Base-by-base conservation (phyloP, 2,113 vertebrate species). In the Brachyhypopomus occidentalis region DNA sequence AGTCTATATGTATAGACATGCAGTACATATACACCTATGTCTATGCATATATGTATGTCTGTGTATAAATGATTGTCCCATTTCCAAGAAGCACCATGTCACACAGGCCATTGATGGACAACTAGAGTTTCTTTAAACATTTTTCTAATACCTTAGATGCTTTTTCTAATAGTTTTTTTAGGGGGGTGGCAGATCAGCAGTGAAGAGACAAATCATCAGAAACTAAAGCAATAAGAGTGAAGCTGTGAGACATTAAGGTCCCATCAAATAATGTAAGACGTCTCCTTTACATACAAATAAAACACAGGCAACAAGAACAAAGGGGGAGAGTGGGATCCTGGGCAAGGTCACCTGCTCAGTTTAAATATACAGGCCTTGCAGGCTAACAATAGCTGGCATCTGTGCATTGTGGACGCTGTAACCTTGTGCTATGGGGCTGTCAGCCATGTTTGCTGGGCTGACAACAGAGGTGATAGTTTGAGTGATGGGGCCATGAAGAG, bases 341-440 rank as follows among this genome's bases (percentile, higher is more conserved):
- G 22, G 36, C 27, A 73, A 34, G 60, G 77, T 75, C 78, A 77
- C 80, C 75, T 80, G 77, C 56, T 86, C 84, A 85, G 86, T 87
- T 86, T 78, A 91, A 89, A 88, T 84, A 87, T 78, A 84, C 75
- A 80, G 79, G 80, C 78, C 56, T 76, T 19, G 41, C 85, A 64
- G 80, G 87, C 91, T 92, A 92, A 92, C 87, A 92, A 92, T 91
- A 92, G 91, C 84, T 81, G 88, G 84, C 79, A 85, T 89, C 83
- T 85, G 60, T 75, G 78, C 75, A 82, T 69, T 36, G 25, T 85
- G 55, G 63, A 77, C 6, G 45, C 79, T 36, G 80, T 83, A 88
- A 87, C 90, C 89, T 91, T 91, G 87, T 84, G 80, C 82, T 78
- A 79, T 8, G 58, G 62, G 71, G 75, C 81, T 75, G 78, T 77